These are phyloP conservation scores for Pterocles gutturalis DNA, from an alignment of 2,113 vertebrate genomes.

Conservation along the genomic window DNA sequence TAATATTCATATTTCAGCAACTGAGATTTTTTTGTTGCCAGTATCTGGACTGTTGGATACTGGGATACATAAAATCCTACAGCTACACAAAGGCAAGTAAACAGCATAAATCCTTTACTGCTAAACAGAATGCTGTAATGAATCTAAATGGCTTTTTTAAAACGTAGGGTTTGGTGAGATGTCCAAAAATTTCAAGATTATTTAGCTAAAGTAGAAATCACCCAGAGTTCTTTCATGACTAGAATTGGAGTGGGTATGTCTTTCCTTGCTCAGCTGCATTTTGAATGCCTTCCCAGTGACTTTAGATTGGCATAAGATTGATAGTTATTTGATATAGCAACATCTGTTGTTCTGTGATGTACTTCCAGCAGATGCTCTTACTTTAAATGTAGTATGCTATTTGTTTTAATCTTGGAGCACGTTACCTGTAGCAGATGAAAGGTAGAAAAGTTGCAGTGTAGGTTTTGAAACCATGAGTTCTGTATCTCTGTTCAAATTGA, in stretches of 20 bases:
- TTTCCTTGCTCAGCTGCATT: conserved; percentile 9
- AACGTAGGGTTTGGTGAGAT: background rate
- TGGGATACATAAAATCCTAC: conserved; percentile 7
- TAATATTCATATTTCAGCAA: background rate
- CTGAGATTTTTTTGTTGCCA: background rate
- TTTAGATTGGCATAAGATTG: conserved; percentile 56
- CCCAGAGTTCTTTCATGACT: background rate
- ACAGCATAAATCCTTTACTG: conserved; percentile 1
- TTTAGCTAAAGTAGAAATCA: background rate
- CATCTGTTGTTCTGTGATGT: conserved; percentile 68
- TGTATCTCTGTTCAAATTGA: conserved; percentile 2
- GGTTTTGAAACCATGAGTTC: background rate
- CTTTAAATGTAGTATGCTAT: conserved; percentile 57
- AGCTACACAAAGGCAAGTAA: background rate
- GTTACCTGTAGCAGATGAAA: conserved; percentile 29
- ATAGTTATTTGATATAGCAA: conserved; percentile 70
- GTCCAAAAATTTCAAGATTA: background rate
- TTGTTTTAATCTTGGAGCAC: conserved; percentile 53
- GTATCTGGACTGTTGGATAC: background rate
- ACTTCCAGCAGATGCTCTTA: conserved; percentile 70
- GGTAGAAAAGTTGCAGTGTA: background rate
- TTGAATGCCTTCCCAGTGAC: conserved; percentile 31
- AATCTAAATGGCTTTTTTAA: conserved; percentile 25
- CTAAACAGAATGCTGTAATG: background rate
- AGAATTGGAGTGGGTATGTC: background rate